A percentile compares a stretch with the other conserved stretches of the same genome.
These are phyloP conservation scores for Ploceus nigricollis DNA, from an alignment of 2,113 vertebrate species.

Conservation along the genomic window DNA sequence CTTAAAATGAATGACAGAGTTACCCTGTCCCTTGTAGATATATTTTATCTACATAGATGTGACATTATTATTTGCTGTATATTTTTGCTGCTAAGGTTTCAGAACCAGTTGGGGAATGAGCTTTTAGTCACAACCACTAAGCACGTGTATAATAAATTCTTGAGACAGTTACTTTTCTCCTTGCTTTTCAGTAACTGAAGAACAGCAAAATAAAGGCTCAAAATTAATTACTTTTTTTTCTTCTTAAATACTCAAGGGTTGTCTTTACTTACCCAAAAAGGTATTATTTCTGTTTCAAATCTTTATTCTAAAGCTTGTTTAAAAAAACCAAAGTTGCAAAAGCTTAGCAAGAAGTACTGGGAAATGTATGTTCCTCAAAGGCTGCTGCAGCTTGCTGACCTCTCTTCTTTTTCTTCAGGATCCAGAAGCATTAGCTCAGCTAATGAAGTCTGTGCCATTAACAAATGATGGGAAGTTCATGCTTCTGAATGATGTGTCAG, in stretches of 20 bases:
- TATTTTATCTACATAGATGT: background rate
- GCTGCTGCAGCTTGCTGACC: background rate
- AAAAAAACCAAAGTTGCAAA: background rate
- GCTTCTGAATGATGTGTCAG: constrained; percentile 79
- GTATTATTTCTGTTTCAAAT: background rate
- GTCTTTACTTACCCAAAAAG: background rate
- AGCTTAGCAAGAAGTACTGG: background rate
- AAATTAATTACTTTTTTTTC: background rate
- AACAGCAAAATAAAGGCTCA: background rate
- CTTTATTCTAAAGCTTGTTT: background rate
- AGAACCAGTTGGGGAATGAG: background rate
- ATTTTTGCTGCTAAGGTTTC: background rate
- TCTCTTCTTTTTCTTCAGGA: constrained; percentile 72
- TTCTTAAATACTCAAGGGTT: background rate
- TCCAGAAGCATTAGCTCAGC: constrained; percentile 87
- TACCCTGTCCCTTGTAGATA: background rate
- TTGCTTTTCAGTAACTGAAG: background rate
- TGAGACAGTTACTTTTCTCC: background rate
- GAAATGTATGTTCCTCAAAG: background rate
- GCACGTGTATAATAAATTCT: background rate
- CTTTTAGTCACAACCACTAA: background rate
- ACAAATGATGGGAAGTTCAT: constrained; percentile 93
- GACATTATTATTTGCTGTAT: background rate
- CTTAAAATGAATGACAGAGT: background rate
- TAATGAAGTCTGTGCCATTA: constrained; percentile 90